These are phyloP conservation scores for Hestina assimilis DNA, from an alignment of 1,140 invertebrate species.

Conservation along the genomic window DNA sequence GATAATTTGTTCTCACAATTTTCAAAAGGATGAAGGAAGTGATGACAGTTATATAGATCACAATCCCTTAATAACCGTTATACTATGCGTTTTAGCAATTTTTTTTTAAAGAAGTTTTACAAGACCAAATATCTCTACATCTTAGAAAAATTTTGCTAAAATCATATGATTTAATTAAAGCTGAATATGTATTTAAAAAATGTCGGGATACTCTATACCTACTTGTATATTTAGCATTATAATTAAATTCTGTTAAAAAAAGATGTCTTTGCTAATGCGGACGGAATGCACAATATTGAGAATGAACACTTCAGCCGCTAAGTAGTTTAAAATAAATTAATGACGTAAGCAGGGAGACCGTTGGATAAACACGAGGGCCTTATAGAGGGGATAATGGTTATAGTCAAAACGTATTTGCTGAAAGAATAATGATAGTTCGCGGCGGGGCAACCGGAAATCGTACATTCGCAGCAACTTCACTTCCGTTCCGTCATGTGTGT, in stretches of 20 bases:
- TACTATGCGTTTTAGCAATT: too few species aligned
- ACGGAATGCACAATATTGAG: too few species aligned
- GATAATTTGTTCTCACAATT: constrained; percentile 77
- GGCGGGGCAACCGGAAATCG: constrained; percentile 52
- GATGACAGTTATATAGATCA: constrained; percentile 67
- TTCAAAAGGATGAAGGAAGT: constrained; percentile 57
- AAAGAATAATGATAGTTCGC: constrained; percentile 70
- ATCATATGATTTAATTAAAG: too few species aligned
- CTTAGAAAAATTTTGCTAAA: too few species aligned
- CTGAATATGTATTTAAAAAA: too few species aligned
- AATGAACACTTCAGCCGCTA: constrained; percentile 6
- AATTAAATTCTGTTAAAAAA: too few species aligned
- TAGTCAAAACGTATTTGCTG: constrained; percentile 74
- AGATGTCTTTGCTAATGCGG: too few species aligned
- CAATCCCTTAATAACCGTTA: constrained; percentile 54
- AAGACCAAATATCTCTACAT: too few species aligned
- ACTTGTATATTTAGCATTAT: too few species aligned
- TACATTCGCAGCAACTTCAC: constrained; percentile 60
- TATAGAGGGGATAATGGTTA: constrained; percentile 49
- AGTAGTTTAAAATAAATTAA: constrained; percentile 16
- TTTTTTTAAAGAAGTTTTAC: too few species aligned
- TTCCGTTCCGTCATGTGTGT: constrained; percentile 57
- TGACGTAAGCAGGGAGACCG: constrained; percentile 8
- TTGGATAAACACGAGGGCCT: constrained; percentile 12
- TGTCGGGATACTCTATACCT: too few species aligned